phyloP scores from a whole-genome alignment of 2,888 invertebrate genomes.

The Eupithecia tripunctaria region DNA sequence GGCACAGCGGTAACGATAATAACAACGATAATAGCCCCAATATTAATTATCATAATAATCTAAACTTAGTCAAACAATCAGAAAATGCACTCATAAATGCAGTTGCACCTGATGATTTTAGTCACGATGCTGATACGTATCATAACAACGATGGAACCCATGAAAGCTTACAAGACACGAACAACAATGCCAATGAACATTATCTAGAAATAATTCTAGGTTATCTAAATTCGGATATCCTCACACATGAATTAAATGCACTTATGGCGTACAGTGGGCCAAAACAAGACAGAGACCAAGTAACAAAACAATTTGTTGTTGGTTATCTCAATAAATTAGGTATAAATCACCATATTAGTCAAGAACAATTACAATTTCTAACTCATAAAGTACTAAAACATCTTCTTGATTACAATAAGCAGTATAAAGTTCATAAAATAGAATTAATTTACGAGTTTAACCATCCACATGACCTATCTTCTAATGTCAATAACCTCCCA shows the following conservation, averaged over 20 bases:
- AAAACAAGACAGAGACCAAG: not conserved
- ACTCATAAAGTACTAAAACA: constrained; percentile 10
- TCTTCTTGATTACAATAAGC: constrained; percentile 4
- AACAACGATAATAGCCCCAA: not conserved
- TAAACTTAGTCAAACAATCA: not conserved
- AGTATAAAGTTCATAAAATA: constrained; percentile 5
- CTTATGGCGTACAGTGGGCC: not conserved
- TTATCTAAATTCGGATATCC: constrained; percentile 7
- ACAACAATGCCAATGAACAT: not conserved
- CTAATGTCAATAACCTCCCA: not conserved
- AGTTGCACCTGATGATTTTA: not conserved
- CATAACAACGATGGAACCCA: not conserved
- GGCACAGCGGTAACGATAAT: not conserved
- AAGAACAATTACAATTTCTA: constrained; percentile 1
- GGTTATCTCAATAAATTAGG: not conserved
- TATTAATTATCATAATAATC: not conserved
- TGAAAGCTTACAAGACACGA: not conserved
- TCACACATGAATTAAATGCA: constrained; percentile 6
- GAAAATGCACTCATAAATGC: not conserved
- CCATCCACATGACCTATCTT: not conserved
- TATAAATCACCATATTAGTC: not conserved
- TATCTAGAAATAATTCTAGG: not conserved
- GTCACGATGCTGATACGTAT: not conserved
- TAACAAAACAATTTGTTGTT: not conserved
- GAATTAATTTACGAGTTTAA: constrained; percentile 9